These are phyloP conservation scores for Melitaea athalia DNA, from an alignment of 2,888 invertebrate species.

Conservation along the genomic window DNA sequence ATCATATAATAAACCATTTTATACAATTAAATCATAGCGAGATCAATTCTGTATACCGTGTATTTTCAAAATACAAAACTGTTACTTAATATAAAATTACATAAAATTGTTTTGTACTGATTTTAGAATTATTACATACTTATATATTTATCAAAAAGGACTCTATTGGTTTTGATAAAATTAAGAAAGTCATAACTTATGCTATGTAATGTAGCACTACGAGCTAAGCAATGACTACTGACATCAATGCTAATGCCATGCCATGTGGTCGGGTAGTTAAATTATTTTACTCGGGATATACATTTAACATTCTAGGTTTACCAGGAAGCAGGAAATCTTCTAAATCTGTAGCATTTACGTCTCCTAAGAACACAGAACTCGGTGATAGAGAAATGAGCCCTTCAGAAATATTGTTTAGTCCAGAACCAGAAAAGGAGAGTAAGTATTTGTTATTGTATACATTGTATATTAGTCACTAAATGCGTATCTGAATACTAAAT, in stretches of 20 bases:
- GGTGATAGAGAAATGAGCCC: slow-evolving; percentile 45
- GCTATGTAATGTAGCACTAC: too few species aligned
- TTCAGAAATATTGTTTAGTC: slow-evolving; percentile 56
- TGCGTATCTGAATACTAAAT: not conserved
- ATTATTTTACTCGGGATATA: not conserved
- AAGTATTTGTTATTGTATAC: slow-evolving; percentile 32
- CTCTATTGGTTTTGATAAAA: not conserved
- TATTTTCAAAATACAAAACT: too few species aligned
- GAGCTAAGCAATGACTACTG: too few species aligned
- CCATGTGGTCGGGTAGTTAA: too few species aligned
- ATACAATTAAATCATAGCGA: not conserved
- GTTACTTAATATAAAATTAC: too few species aligned
- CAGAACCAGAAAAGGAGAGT: slow-evolving; percentile 41
- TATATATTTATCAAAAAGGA: too few species aligned
- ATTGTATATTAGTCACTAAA: too few species aligned
- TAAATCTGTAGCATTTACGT: slow-evolving; percentile 69
- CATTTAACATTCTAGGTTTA: slow-evolving; percentile 15
- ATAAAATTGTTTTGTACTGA: too few species aligned
- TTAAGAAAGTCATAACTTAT: not conserved
- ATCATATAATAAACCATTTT: not conserved
- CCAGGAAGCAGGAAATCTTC: slow-evolving; percentile 61
- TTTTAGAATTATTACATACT: too few species aligned
- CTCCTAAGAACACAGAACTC: slow-evolving; percentile 52
- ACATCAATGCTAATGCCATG: too few species aligned
- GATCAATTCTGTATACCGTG: too few species aligned